These are phyloP conservation scores for Opisthograptis luteolata DNA, from an alignment of 2,888 invertebrate genomes.

Conservation along the genomic window DNA sequence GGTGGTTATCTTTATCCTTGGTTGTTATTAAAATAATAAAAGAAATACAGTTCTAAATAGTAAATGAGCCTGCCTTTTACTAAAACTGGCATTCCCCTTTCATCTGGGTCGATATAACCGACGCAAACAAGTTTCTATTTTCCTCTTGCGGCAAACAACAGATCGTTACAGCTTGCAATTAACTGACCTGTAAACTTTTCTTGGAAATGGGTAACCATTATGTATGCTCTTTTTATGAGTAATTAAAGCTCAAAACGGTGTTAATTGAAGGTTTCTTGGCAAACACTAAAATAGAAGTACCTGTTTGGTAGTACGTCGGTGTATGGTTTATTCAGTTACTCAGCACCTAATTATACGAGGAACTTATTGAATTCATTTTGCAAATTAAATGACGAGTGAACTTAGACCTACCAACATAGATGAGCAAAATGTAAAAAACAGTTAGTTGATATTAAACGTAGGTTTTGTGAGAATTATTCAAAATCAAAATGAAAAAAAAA, in stretches of 20 bases:
- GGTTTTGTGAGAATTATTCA: no score
- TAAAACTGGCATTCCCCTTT: slow-evolving; percentile 22
- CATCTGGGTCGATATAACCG: slow-evolving; percentile 48
- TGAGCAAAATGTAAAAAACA: no score
- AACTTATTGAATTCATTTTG: no score
- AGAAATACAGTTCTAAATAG: slow-evolving; percentile 11
- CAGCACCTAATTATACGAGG: no score
- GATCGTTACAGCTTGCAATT: slow-evolving; percentile 53
- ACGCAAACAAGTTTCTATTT: slow-evolving; percentile 51
- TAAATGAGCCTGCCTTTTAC: slow-evolving; percentile 14
- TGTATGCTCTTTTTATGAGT: slow-evolving; percentile 13
- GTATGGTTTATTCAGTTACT: no score
- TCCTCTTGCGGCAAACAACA: slow-evolving; percentile 46
- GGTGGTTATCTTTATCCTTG: no score
- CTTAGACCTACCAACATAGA: no score
- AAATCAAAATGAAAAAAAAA: no score
- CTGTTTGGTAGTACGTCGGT: no score
- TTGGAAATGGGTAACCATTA: slow-evolving; percentile 24
- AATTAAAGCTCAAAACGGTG: slow-evolving; percentile 15
- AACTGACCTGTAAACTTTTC: slow-evolving; percentile 55
- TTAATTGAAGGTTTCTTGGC: slow-evolving; percentile 3
- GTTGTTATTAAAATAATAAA: no score
- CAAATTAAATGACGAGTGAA: no score
- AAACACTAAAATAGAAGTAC: background rate
- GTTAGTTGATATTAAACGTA: no score